Evolutionary conservation across 2,888 invertebrate species (phyloP).

Genomic region (Nomada fabriciana): DNA sequence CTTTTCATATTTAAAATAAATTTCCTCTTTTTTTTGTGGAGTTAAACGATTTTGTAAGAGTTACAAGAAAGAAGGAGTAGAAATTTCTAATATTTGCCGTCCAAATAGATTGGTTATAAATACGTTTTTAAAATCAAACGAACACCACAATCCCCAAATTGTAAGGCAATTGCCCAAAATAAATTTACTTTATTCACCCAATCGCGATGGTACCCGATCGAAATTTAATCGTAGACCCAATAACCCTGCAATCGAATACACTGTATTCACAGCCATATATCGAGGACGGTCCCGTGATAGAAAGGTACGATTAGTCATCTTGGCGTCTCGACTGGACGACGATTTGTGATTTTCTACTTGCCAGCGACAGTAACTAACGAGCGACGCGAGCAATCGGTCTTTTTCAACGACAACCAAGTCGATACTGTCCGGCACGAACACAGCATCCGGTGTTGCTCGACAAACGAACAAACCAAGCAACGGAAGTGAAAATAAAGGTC

Average conservation of each 20-base stretch:
- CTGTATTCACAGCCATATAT: background rate
- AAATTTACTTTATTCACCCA: no score
- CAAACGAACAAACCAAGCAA: background rate
- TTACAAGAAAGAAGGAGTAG: no score
- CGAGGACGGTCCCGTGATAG: constrained; percentile 1
- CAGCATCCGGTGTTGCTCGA: constrained; percentile 9
- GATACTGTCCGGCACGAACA: constrained; percentile 26
- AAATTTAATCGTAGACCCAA: background rate
- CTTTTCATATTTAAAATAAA: no score
- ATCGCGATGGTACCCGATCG: no score
- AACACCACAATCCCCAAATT: no score
- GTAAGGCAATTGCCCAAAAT: background rate
- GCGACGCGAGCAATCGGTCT: constrained; percentile 60
- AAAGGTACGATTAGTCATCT: constrained; percentile 62
- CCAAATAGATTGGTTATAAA: no score
- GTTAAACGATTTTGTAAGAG: no score
- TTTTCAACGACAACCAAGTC: constrained; percentile 44
- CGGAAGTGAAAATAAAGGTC: background rate
- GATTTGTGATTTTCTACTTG: constrained; percentile 58
- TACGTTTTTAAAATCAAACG: no score
- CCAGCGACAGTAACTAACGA: constrained; percentile 64
- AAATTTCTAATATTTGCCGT: no score
- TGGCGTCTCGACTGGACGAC: constrained; percentile 48
- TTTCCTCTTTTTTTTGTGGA: no score
- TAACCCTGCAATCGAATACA: background rate